phyloP scores from a whole-genome alignment of 2,797 vertebrate species.

The Megaceryle alcyon region DNA sequence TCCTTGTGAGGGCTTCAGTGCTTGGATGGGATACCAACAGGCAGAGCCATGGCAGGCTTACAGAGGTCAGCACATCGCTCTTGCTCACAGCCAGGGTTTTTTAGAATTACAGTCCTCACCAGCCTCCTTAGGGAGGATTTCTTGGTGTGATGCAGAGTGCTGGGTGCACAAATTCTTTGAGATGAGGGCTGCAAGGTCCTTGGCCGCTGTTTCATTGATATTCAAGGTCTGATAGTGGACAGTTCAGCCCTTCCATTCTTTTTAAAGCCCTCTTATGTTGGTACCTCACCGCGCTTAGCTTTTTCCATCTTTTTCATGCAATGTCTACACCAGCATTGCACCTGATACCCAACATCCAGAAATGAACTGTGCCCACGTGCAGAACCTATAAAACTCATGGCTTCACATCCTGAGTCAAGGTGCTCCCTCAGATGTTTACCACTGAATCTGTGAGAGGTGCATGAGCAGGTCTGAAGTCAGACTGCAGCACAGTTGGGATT shows the following conservation, averaged over 20 bases:
- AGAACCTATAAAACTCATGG: background rate
- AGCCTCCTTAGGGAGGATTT: background rate
- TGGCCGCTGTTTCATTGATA: background rate
- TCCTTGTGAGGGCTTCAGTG: slow-evolving; percentile 23
- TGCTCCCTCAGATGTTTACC: background rate
- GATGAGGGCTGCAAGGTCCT: background rate
- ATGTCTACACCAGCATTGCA: background rate
- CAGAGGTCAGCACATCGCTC: slow-evolving; percentile 27
- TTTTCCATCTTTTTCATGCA: background rate
- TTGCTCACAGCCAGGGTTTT: background rate
- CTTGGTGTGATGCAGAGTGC: background rate
- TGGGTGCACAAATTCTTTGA: background rate
- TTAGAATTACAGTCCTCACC: background rate
- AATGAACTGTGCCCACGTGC: background rate
- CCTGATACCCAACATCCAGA: background rate
- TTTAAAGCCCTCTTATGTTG: background rate
- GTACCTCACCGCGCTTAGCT: background rate
- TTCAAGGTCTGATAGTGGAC: background rate
- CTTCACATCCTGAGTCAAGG: background rate
- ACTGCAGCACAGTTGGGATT: background rate
- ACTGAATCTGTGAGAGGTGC: background rate
- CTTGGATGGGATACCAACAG: background rate
- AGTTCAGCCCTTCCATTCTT: background rate
- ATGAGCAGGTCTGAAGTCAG: background rate
- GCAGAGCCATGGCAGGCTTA: background rate